These are phyloP conservation scores for Platichthys stellatus DNA, from an alignment of 2,113 vertebrate species.

Conservation along the genomic window DNA sequence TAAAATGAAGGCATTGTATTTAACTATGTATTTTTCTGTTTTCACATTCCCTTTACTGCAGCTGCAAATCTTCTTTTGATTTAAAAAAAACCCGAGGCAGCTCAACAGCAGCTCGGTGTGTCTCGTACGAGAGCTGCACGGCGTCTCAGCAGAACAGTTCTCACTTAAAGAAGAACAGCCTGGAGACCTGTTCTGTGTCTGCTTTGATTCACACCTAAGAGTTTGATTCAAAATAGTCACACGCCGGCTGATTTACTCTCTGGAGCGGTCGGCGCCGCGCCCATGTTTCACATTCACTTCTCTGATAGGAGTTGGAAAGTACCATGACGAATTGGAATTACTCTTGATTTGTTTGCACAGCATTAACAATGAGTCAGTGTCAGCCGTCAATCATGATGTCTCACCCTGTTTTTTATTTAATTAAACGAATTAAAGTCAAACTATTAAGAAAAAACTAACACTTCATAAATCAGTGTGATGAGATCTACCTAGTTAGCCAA, in stretches of 20 bases:
- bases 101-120: neutral
- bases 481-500: no score
- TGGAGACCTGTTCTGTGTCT: neutral
- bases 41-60: neutral
- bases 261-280: no score
- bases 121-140: no score
- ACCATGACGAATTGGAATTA: no score
- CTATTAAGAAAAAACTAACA: no score
- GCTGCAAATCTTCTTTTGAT: neutral
- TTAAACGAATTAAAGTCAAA: no score
- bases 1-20: neutral
- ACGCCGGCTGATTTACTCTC: slow-evolving; percentile 5
- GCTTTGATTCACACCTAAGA: neutral
- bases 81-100: neutral
- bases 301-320: no score
- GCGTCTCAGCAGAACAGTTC: neutral
- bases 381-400: no score
- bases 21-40: neutral
- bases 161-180: neutral
- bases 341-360: no score
- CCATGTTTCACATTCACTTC: neutral
- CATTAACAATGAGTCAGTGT: no score
- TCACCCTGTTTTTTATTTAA: no score
- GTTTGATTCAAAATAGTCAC: neutral
- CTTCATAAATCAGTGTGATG: no score